Percentiles rank a stretch among this genome's conserved stretches.
Conservation (phyloP, 2,113 vertebrate species). For the Corydoras maculifer region DNA sequence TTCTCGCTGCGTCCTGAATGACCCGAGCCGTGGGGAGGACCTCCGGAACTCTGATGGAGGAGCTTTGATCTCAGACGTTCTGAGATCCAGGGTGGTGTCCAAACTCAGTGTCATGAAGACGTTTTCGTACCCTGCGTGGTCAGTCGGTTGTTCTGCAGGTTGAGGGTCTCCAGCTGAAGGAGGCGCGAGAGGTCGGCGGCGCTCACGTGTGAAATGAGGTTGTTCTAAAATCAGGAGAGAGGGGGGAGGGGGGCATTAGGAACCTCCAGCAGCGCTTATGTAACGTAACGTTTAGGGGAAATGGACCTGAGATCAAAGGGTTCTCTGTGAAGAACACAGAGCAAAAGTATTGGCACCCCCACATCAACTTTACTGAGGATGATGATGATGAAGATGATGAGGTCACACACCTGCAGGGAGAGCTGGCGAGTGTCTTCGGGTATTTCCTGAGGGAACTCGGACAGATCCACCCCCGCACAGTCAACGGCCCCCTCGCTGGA, state of each 20-base stretch:
- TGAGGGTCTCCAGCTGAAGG: conserved; percentile 83
- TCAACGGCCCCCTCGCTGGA: conserved; percentile 79
- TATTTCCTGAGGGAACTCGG: conserved; percentile 75
- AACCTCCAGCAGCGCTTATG: too few species aligned
- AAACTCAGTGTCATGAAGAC: too few species aligned
- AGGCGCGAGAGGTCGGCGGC: conserved; percentile 82
- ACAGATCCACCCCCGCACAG: conserved; percentile 86
- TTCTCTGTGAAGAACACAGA: background rate
- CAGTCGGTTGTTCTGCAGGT: conserved; percentile 94
- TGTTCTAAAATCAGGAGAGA: conserved; percentile 71
- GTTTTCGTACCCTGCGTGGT: conserved; percentile 76
- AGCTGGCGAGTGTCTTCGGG: conserved; percentile 78
- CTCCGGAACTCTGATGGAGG: too few species aligned
- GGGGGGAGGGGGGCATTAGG: background rate
- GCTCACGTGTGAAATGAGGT: conserved; percentile 85
- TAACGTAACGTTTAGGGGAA: too few species aligned
- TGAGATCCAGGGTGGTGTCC: too few species aligned
- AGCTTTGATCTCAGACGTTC: too few species aligned
- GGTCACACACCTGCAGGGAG: conserved; percentile 78
- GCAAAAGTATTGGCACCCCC: too few species aligned
- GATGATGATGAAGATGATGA: too few species aligned
- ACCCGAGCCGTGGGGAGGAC: too few species aligned
- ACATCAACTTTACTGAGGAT: too few species aligned
- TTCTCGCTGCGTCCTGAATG: too few species aligned
- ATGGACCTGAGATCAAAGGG: background rate